Conservation (phyloP, 2,113 vertebrate species). For the Struthidea cinerea region DNA sequence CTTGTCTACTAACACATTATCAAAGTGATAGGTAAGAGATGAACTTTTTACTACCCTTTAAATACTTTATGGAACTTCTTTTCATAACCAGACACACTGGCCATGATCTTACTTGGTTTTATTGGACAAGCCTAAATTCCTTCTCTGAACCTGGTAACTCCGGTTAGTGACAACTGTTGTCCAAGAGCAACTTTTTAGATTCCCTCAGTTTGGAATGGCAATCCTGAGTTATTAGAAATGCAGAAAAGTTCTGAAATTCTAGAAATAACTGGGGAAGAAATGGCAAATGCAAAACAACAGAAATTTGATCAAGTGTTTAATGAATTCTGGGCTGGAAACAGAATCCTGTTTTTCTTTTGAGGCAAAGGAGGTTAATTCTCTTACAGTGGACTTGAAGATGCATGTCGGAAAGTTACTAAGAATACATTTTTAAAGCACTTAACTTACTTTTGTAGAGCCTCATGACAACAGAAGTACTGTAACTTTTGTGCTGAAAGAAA, state of each 20-base stretch:
- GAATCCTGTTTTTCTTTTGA: background rate
- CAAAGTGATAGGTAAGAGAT: background rate
- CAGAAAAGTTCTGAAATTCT: background rate
- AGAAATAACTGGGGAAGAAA: background rate
- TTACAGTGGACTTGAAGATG: background rate
- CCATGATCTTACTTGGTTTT: background rate
- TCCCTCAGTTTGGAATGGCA: background rate
- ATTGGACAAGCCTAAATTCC: background rate
- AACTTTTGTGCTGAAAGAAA: background rate
- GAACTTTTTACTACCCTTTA: background rate
- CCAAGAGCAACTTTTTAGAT: background rate
- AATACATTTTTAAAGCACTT: background rate
- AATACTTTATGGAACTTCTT: background rate
- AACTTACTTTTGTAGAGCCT: background rate
- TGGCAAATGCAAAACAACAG: background rate
- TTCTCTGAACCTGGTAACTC: background rate
- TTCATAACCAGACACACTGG: background rate
- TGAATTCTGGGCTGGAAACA: constrained; percentile 6
- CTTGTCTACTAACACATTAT: background rate
- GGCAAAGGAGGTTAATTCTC: background rate
- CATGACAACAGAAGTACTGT: background rate
- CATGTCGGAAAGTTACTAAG: background rate
- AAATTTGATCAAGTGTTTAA: background rate
- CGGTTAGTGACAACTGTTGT: background rate
- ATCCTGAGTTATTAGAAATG: background rate